These are phyloP conservation scores for Drosophila kurseongensis DNA, from an alignment of 1,140 invertebrate genomes.

Conservation along the genomic window DNA sequence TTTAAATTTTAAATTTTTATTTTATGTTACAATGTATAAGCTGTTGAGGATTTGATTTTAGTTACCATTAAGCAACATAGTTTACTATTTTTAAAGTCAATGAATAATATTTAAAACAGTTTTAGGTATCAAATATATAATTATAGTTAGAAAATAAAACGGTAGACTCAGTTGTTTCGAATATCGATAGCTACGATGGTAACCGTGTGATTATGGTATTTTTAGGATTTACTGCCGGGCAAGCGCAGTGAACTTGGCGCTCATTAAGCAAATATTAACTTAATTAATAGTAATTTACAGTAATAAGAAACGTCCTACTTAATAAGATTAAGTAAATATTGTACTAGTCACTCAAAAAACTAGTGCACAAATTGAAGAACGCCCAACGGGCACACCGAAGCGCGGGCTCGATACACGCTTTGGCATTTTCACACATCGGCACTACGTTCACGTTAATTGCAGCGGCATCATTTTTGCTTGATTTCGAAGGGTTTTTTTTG, in stretches of 20 bases:
- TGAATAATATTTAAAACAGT: too few species aligned
- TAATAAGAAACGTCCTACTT: too few species aligned
- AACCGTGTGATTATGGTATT: neutral
- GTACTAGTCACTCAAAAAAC: neutral
- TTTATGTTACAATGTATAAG: too few species aligned
- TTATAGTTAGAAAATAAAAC: neutral
- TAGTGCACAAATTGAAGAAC: neutral
- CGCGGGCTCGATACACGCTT: conserved; percentile 11
- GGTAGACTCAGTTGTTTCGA: too few species aligned
- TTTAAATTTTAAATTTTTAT: too few species aligned
- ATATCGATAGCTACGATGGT: neutral
- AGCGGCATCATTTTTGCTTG: conserved; percentile 30
- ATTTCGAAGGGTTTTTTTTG: neutral
- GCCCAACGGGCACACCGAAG: neutral
- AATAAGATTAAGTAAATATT: too few species aligned
- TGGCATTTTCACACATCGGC: conserved; percentile 3
- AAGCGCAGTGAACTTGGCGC: neutral
- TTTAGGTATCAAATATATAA: too few species aligned
- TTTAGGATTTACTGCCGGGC: conserved; percentile 10
- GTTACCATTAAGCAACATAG: too few species aligned
- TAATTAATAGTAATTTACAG: too few species aligned
- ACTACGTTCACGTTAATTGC: conserved; percentile 27
- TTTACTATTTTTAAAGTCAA: too few species aligned
- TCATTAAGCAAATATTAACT: neutral
- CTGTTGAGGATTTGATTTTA: too few species aligned